Evolutionary conservation across 2,113 vertebrate species (phyloP).

Genomic region (Eurypyga helias): DNA sequence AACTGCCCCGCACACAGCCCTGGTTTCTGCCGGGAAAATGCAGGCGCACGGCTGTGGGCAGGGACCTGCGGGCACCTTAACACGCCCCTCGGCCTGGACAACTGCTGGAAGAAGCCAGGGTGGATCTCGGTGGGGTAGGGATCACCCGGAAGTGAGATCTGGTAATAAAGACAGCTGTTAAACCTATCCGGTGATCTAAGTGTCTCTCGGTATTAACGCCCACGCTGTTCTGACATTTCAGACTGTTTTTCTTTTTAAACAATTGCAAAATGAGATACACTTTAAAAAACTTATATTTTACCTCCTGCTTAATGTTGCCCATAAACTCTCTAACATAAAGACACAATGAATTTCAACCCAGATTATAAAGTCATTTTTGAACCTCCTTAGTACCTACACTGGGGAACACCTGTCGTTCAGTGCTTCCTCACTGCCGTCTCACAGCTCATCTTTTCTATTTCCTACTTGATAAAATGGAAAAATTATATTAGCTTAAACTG

Average conservation of each 20-base stretch:
- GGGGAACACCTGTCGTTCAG: background rate
- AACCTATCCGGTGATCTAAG: background rate
- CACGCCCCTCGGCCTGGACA: background rate
- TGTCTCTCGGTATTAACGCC: fast-evolving
- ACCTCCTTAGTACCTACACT: background rate
- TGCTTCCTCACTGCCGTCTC: background rate
- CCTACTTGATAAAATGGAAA: background rate
- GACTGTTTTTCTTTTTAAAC: background rate
- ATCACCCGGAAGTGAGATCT: background rate
- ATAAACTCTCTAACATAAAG: background rate
- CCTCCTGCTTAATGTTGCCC: background rate
- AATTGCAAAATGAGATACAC: background rate
- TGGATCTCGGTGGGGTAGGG: background rate
- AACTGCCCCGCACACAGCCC: too few species aligned
- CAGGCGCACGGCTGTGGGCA: fast-evolving
- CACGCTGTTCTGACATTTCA: background rate
- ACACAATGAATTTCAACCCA: background rate
- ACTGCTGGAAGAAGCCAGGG: background rate
- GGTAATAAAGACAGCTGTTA: too few species aligned
- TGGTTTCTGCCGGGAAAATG: background rate
- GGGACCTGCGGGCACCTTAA: background rate
- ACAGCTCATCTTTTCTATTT: background rate
- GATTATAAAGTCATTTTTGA: background rate
- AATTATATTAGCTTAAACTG: background rate
- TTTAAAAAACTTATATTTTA: background rate